Base-by-base conservation (phyloP, 2,113 vertebrate species). In the Poecilia latipinna region DNA sequence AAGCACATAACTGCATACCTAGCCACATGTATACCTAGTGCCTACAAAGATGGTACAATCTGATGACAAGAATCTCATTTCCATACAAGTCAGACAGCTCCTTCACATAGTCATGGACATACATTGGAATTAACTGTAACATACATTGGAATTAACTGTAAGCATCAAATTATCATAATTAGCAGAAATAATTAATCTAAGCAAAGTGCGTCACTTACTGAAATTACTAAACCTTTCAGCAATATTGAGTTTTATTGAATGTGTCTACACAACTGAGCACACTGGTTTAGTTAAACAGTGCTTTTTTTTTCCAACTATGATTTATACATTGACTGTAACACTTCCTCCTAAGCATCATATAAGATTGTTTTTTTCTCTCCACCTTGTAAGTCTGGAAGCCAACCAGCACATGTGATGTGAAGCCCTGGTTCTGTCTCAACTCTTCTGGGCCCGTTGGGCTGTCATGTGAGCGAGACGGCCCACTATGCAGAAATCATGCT, bases 401-500 rank as follows among this genome's bases (percentile, higher is more conserved):
- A 35, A 60, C 61, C 8, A 66, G 5, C 4, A 3, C 66, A 76
- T 71, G 82, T 74, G 73, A 85, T 73, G 72, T 70, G 26, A 79
- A 74, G 78, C 63, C 63, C 66, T 19, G 57, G 39, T 69, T 83
- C 68, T 42, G 65, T 15, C 64, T 57, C 1, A 4, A 35, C 29
- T 13, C 44, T 57, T 13, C 6, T 26, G 31, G 29, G 17, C 33
- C 32, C 64, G 78, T 62, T 35, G 3, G 51, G 65, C 1, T 65
- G 72, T 86, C 82, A 72, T 22, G 78, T 68, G 84, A 82, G 70
- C 2, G 1, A 74, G 12, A 37, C 2, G 24, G 72, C 77, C 77
- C 66, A 39, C 80, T 79, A 67, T 15, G 70, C 69, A 13, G 60
- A 4, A 70, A 13, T 71, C 26, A 48, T 63, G 51, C 72, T 22